Evolutionary conservation across 2,113 vertebrate species (phyloP), one percentile per base, ranked within the genome.

Genomic region (Corvus hawaiiensis): DNA sequence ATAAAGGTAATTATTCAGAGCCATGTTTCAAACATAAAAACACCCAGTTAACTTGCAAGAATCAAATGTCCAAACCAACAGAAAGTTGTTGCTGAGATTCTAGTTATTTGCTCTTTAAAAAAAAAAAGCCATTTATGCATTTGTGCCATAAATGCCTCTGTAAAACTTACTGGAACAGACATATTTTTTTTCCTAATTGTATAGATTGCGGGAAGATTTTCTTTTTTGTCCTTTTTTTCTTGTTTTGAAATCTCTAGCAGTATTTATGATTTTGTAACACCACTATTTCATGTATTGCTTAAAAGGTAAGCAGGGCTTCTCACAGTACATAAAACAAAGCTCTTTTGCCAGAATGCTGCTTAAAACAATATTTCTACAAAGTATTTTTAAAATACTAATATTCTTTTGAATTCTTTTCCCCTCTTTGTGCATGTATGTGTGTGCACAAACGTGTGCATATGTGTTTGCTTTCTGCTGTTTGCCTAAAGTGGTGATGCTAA

Each of bases 361-460:
- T 96, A 14, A 81, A 92, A 4, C 28, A 82, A 6, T 28, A 87
- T 1, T 75, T 74, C 7, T 15, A 41, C 35, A 23, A 81, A 56
- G 23, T 74, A 1, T 28, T 51, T 54, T 69, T 3, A 1, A 37
- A 44, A 59, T 51, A 5, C 49, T 39, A 33, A 1, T 61, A 10
- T 33, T 37, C 87, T 49, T 6, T 1, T 2, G 19, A 27, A 9
- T 30, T 64, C 0, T 79, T 84, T 68, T 51, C 8, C 11, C 49
- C 8, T 8, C 6, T 51, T 23, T 51, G 17, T 95, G 68, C 2
- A 0, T 16, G 3, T 63, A 4, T 79, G 11, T 54, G 19, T 22
- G 20, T 33, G 30, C 20, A 15, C 5, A 3, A 1, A 1, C 0
- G 0, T 1, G 10, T 35, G 27, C 33, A 2, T 16, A 2, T 33